Evolutionary conservation across 2,113 vertebrate genomes (phyloP), one percentile per base, ranked within the genome.

Genomic region (Lepidothrix coronata): DNA sequence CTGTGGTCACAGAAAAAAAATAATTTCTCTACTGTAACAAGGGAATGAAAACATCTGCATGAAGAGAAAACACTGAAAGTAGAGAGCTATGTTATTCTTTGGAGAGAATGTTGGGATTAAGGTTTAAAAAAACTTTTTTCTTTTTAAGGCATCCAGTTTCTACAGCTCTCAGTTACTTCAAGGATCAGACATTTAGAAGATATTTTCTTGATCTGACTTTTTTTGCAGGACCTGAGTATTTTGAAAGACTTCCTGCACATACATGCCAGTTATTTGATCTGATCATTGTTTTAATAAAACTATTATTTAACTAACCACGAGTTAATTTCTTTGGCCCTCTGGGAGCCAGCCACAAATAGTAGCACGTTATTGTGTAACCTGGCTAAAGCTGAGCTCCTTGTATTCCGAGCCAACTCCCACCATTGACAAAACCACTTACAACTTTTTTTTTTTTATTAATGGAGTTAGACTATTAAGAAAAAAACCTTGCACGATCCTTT

Each of bases 321-420:
- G 83, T 93, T 97, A 95, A 96, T 96, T 96, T 96, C 62, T 96
- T 93, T 96, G 82, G 88, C 74, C 93, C 52, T 91, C 82, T 95
- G 95, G 96, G 95, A 96, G 37, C 68, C 79, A 78, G 88, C 96
- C 95, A 96, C 83, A 91, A 96, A 97, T 93, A 96, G 95, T 96
- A 97, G 96, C 88, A 96, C 86, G 95, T 97, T 96, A 96, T 96
- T 97, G 85, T 94, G 95, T 96, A 95, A 95, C 92, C 90, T 96
- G 92, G 93, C 93, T 94, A 88, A 96, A 96, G 62, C 71, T 24
- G 88, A 96, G 75, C 92, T 96, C 88, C 93, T 93, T 76, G 54
- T 88, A 63, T 93, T 91, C 57, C 90, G 58, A 84, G 68, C 75
- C 88, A 88, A 65, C 63, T 91, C 83, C 88, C 88, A 91, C 72